Evolutionary conservation across 2,888 invertebrate species (phyloP), one percentile per base, ranked within the genome.

Genomic region (Callimorpha dominula): DNA sequence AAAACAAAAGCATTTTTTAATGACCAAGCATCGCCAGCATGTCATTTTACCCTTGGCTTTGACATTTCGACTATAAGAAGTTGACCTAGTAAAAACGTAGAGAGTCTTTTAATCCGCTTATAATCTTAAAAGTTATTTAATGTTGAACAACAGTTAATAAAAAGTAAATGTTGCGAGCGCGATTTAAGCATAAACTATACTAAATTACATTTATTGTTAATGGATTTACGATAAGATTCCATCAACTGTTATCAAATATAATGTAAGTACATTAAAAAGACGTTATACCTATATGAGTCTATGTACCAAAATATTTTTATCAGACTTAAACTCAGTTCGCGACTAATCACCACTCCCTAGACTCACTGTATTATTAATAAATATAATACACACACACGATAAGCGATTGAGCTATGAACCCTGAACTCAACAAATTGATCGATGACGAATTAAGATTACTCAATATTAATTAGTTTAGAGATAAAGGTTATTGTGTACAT

Each of bases 391-490:
- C 65, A n/a, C 67, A 70, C 40, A 46, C 70, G 83, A 81, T 81
- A 81, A 73, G 54, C 62, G 52, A 65, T 60, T 62, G 31, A 60
- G 60, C 31, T 31, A 31, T 14, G 60, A 60, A 31, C 60, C 31
- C 20, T 60, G 60, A 60, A 62, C 64, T 52, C 54, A 67, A 54
- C 71, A 63, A 65, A 50, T 60, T 66, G 66, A 57, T 75, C 74
- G 74, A 79, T 77, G 73, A 76, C 71, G 76, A 75, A 65, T 65
- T 17, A 50, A 78, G 72, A 65, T 75, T 66, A 78, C 75, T 66
- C 65, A 73, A 80, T 76, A 76, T 72, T 79, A 81, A 84, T 78
- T 80, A 78, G 77, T 74, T 50, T 14, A 42, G 12, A 62, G 73
- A 74, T 73, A 73, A 57, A 72, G 52, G 54, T 68, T 17, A 54